Base-by-base conservation (phyloP, 2,113 vertebrate genomes). In the Misgurnus anguillicaudatus region DNA sequence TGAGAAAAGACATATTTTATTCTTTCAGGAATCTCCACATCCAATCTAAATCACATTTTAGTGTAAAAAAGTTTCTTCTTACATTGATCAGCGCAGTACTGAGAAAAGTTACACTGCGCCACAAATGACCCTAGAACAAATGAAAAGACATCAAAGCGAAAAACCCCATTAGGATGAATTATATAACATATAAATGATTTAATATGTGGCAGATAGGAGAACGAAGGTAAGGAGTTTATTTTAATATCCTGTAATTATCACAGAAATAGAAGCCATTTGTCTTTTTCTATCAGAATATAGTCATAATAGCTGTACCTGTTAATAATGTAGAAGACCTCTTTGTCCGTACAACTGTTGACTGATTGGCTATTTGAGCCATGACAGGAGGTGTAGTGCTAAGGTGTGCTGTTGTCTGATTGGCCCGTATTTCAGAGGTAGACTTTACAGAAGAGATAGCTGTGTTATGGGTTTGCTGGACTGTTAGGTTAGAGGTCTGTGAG, bases 11-110 rank as follows among this genome's bases (percentile, higher is more conserved):
- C 9, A 77, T 51, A 77, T 71, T 39, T 13, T 10, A 63, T 38
- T 19, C 38, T 60, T 51, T 8, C 5, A 38, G 68, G 16, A 36
- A 60, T 63, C 69, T 16, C 9, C 38, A 21, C 14, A 69, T 45
- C 0, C 39, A 75, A 5, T 60, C 0, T 38, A 21, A 80, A 17
- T 11, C 9, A 17, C 11, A 21, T 41, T n/a, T n/a, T 31, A 31
- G 45, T 51, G 19, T 64, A 76, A 64, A 64, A 64, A 47, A 64
- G 10, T 61, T 24, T 42, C n/a, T 55, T 38, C 55, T 87, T 84
- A 90, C 91, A 82, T 39, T 64, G 11, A 66, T 72, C 81, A 78
- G 86, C 85, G 17, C 90, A 91, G 42, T 90, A 86, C 14, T 83
- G 76, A 10, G 61, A 81, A 68, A 86, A 65, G 77, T 87, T 21